Conservation (phyloP, 2,888 invertebrate genomes). For the Parelbella ahira region DNA sequence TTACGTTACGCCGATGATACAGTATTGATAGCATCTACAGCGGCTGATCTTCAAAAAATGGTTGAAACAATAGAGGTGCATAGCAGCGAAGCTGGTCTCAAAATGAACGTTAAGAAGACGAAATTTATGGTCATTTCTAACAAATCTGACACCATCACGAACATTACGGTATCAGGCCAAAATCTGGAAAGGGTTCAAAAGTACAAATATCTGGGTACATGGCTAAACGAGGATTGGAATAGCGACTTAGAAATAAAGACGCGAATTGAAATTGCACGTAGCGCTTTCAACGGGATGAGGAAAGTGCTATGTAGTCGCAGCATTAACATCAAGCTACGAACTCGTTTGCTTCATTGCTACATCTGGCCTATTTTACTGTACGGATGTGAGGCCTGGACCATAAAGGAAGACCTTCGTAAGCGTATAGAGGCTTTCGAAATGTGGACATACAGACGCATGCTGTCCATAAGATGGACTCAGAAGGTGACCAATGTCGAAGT, state of each 20-base stretch:
- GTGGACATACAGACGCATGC: constrained; percentile 9
- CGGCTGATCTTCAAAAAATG: constrained; percentile 4
- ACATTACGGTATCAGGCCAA: not conserved
- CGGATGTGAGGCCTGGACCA: constrained; percentile 5
- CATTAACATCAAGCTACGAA: not conserved
- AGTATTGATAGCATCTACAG: constrained; percentile 5
- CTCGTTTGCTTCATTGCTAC: not conserved
- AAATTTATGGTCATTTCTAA: not conserved
- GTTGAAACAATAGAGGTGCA: constrained; percentile 3
- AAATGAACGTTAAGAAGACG: not conserved
- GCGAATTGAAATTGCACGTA: no score
- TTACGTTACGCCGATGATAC: constrained; percentile 8
- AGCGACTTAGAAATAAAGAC: not conserved
- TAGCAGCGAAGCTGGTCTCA: constrained; percentile 1
- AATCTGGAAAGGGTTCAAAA: not conserved
- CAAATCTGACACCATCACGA: not conserved
- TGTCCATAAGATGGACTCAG: not conserved
- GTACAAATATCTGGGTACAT: not conserved
- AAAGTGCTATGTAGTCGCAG: not conserved
- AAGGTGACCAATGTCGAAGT: not conserved
- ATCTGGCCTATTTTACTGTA: not conserved
- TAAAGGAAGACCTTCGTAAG: constrained; percentile 1
- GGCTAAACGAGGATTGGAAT: not conserved
- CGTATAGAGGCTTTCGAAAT: constrained; percentile 12
- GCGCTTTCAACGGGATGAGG: not conserved